phyloP scores from a whole-genome alignment of 2,797 vertebrate genomes.

The Poliocrania exsul region DNA sequence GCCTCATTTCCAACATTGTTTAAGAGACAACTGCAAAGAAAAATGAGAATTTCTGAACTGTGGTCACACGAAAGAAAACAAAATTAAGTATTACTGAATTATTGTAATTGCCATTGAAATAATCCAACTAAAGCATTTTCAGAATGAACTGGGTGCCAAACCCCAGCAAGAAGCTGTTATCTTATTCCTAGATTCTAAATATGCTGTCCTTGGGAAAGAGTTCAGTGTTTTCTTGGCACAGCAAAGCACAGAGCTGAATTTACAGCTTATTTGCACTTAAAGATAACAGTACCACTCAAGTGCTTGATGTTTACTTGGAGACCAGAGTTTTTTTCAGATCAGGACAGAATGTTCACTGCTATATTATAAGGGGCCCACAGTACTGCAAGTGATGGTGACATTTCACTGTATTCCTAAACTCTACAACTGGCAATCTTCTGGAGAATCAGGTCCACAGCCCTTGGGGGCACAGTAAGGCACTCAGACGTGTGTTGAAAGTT shows the following conservation, averaged over 20 bases:
- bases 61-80: background rate
- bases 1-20: background rate
- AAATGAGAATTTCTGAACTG: background rate
- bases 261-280: background rate
- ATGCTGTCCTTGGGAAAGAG: background rate
- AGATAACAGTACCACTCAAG: background rate
- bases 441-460: background rate
- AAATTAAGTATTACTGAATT: background rate
- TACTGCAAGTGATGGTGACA: background rate
- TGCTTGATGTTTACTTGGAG: background rate
- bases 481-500: background rate
- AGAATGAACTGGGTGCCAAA: background rate
- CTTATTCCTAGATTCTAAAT: background rate
- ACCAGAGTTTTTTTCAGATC: background rate
- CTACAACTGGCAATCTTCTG: background rate
- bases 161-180: background rate
- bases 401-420: background rate
- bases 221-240: background rate
- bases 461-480: background rate
- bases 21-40: background rate
- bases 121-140: background rate
- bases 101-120: background rate
- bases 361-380: background rate
- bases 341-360: background rate
- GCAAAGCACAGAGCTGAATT: background rate